phyloP scores from a whole-genome alignment of 2,113 vertebrate species.

The Pluvialis apricaria region DNA sequence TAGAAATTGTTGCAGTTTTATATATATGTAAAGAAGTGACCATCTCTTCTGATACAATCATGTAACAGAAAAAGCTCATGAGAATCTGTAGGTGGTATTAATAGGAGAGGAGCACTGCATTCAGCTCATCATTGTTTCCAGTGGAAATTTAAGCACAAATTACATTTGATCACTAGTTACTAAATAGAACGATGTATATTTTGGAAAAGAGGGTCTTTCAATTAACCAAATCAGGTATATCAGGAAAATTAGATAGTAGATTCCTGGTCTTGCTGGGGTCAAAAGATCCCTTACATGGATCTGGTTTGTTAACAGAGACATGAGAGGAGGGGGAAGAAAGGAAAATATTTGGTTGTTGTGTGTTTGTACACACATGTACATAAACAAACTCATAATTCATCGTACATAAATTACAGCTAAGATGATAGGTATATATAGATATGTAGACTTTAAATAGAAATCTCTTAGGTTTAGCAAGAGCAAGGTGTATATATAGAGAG shows the following conservation, averaged over 20 bases:
- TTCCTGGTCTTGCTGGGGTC: not conserved
- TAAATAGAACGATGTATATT: not conserved
- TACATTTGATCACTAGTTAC: not conserved
- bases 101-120: not conserved
- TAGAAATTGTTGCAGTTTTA: not conserved
- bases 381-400: not conserved
- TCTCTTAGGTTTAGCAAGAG: not conserved
- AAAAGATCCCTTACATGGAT: not conserved
- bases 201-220: not conserved
- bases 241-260: not conserved
- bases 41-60: not conserved
- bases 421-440: too few species aligned
- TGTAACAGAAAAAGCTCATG: not conserved
- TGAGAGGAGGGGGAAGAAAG: not conserved
- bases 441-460: not conserved
- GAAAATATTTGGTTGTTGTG: not conserved
- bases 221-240: not conserved
- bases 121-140: not conserved
- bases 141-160: not conserved
- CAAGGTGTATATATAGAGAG: not conserved
- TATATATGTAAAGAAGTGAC: not conserved
- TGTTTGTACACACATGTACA: not conserved
- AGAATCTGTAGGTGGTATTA: not conserved
- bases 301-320: not conserved
- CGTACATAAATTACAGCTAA: not conserved